Conservation (phyloP, 2,113 vertebrate species). For the Mystacornis crossleyi region DNA sequence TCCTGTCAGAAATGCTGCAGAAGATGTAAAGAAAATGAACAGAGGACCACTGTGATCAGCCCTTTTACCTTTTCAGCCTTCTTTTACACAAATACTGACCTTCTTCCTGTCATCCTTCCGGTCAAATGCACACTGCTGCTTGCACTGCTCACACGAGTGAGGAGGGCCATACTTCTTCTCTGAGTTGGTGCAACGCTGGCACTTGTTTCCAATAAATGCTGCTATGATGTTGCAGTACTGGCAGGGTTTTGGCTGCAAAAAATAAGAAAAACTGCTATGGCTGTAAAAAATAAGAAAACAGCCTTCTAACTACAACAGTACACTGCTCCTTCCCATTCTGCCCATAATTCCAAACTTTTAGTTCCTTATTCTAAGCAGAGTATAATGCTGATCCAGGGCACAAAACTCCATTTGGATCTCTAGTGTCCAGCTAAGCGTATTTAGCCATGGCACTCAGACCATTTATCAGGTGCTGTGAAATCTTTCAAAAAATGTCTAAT, state of each 20-base stretch:
- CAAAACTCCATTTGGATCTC: background rate
- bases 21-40: background rate
- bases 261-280: conserved; percentile 21
- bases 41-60: background rate
- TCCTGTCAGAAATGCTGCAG: background rate
- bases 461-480: background rate
- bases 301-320: background rate
- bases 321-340: background rate
- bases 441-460: background rate
- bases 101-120: conserved; percentile 82
- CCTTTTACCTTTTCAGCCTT: background rate
- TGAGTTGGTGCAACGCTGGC: conserved; percentile 82
- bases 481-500: background rate
- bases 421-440: background rate
- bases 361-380: background rate
- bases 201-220: conserved; percentile 82
- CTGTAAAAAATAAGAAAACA: conserved; percentile 43
- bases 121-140: conserved; percentile 82
- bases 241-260: conserved; percentile 79
- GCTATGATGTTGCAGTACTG: conserved; percentile 85
- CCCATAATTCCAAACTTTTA: background rate
- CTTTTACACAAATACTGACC: conserved; percentile 54
- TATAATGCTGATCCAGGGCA: background rate
- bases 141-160: conserved; percentile 80
- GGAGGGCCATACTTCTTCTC: conserved; percentile 82